Evolutionary conservation across 2,888 invertebrate species (phyloP), one percentile per base, ranked within the genome.

Genomic region (Eupithecia inturbata): DNA sequence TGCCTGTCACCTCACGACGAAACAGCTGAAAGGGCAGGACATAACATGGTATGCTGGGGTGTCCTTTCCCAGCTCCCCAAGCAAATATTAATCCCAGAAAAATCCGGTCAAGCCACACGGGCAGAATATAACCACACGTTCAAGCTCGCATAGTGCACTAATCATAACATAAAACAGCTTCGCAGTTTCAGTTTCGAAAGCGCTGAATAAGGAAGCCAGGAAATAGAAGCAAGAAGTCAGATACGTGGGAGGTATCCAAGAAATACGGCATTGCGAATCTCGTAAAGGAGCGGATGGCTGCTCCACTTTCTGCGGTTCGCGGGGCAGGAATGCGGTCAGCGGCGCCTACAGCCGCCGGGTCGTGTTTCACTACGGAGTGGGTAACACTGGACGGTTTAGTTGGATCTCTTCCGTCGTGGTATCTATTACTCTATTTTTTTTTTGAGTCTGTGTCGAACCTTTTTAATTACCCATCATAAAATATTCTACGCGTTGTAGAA

Each of bases 311-410:
- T 82, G 85, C 84, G 85, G 82, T 81, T 84, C 82, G 85, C 87
- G 86, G 82, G 79, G 83, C 80, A 89, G 88, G 91, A 94, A 94
- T 94, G 93, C 93, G 92, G 93, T 85, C 92, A 90, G 77, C 86
- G 83, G 84, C 88, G 89, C 86, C 86, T 85, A 85, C 82, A 79
- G 84, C 84, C 80, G 82, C 80, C 79, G 78, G 78, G 70, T 81
- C 79, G 84, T 87, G 82, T 81, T 80, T 78, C 80, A 85, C 85
- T 86, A 84, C 78, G 76, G 69, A 60, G 62, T 68, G 28, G 66
- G 14, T 66, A 64, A 64, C 57, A 26, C 63, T 64, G 33, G 63
- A 64, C 22, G 12, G 28, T 36, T 22, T n/a, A 12, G 33, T 33
- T 10, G 57, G 57, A 57, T 57, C 26, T 26, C 26, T 26, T 26